Base-by-base conservation (phyloP, 2,113 vertebrate species). In the Peromyscus californicus region DNA sequence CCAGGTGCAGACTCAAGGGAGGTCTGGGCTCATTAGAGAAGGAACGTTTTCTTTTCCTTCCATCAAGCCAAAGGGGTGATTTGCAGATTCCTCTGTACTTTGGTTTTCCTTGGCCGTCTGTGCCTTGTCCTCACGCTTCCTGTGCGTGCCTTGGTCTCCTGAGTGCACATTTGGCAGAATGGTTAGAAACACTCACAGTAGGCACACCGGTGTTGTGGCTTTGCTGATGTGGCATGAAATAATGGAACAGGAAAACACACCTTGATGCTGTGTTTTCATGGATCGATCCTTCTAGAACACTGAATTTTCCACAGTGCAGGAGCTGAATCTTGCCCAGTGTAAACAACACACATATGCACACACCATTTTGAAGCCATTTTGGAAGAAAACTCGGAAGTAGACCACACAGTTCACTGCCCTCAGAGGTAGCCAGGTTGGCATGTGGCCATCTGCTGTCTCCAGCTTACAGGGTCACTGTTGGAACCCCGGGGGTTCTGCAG, bases 321-420 rank as follows among this genome's bases (percentile, higher is more conserved):
- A 79, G 39, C 63, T 33, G 69, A 90, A 9, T 95, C 89, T 93
- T 93, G 82, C 7, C 69, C 39, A 19, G 87, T 87, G 31, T 72
- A 86, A 94, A 61, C 82, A 93, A 54, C 6, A 48, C 6, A 45
- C 24, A 26, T 24, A 31, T 7, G 7, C 26, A 29, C 16, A 16
- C 75, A 10, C 15, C 9, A 21, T 33, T 83, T 67, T 48, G 83
- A 90, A 39, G 48, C 12, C 26, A 48, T 88, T 88, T 91, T 89
- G 67, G 39, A 94, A 97, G 76, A 39, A 80, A 89, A 83, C 93
- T 96, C 78, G 70, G 51, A 95, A 65, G 67, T 74, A 45, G 39
- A 59, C 69, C 16, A 82, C 29, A 24, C 0, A 22, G 65, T 74
- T 80, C 79, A 63, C 51, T 65, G 22, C 75, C 39, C 94, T 39